Conservation (phyloP, 2,888 invertebrate species). For the Scaptodrosophila latifasciaeformis region DNA sequence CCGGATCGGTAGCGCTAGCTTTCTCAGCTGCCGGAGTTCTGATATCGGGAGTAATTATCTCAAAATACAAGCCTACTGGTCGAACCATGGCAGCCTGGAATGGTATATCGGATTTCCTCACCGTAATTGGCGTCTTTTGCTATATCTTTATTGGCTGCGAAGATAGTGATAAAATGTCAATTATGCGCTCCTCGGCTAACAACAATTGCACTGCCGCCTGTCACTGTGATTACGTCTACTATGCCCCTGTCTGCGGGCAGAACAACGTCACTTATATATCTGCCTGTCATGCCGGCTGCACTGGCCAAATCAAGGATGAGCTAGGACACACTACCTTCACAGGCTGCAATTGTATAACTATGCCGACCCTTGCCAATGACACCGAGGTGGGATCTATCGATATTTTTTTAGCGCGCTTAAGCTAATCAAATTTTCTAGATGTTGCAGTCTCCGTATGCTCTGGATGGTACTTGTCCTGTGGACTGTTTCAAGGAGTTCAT, state of each 20-base stretch:
- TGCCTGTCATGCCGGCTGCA: conserved; percentile 86
- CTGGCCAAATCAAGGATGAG: conserved; percentile 33
- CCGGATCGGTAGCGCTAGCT: conserved; percentile 81
- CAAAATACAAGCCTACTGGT: conserved; percentile 80
- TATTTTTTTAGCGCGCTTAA: not conserved
- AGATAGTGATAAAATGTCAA: conserved; percentile 75
- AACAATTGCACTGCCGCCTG: conserved; percentile 79
- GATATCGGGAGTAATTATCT: conserved; percentile 79
- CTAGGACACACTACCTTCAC: conserved; percentile 34
- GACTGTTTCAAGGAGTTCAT: conserved; percentile 77
- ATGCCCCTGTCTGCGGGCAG: conserved; percentile 83
- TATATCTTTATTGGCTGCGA: conserved; percentile 81
- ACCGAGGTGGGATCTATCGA: not conserved
- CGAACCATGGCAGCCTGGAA: conserved; percentile 81
- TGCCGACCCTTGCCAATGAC: not conserved
- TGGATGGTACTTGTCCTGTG: conserved; percentile 77
- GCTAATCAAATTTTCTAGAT: too few relatives aligned
- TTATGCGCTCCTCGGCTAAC: conserved; percentile 26
- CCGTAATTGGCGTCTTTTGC: conserved; percentile 79
- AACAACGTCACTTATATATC: conserved; percentile 82
- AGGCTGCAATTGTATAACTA: conserved; percentile 40
- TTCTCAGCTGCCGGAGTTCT: conserved; percentile 82
- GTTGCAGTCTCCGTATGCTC: too few relatives aligned
- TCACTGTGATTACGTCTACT: conserved; percentile 82
- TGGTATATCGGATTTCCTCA: conserved; percentile 79